Base-by-base conservation (phyloP, 2,797 vertebrate genomes). In the Phalloptychus januarius region DNA sequence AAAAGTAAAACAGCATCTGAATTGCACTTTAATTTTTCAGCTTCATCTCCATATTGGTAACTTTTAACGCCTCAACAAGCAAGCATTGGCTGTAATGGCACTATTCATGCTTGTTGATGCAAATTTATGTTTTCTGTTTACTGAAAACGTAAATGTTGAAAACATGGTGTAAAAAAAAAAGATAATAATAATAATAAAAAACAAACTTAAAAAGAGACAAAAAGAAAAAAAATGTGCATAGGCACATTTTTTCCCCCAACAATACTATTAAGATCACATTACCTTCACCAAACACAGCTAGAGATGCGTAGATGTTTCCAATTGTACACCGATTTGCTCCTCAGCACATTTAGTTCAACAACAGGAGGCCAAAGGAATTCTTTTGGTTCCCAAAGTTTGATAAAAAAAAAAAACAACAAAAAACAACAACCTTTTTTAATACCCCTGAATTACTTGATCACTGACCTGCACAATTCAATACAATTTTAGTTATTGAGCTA, bases 391-490 rank as follows among this genome's bases (percentile, higher is more conserved):
- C 94, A 95, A 94, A 94, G 86, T 85, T 93, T 88, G 75, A 89
- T 91, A 82, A 89, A 91, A 88, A 56, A 73, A 76, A 81, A 89
- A 86, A 80, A 45, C 1, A 15, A 46, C 12, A 46, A 18, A 3
- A 50, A 54, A n/a, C 13, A 65, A 23, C 61, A 89, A 91, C 79
- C 61, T 86, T 90, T 94, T 89, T 91, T 92, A 96, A 92, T 92
- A 96, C 94, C 97, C 97, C 96, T 97, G 96, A 97, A 97, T 97
- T 97, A 95, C 92, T 92, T 86, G 93, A 98, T 97, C 96, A 96
- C 96, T 97, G 97, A 98, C 95, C 95, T 95, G 95, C 96, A 96
- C 96, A 98, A 98, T 99, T 99, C 96, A 95, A 95, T 89, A 96
- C 98, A 99, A 99, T 95, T 94, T 93, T 77, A 87, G 89, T 94